phyloP scores from a whole-genome alignment of 2,888 invertebrate genomes.

The Drosophila robusta region DNA sequence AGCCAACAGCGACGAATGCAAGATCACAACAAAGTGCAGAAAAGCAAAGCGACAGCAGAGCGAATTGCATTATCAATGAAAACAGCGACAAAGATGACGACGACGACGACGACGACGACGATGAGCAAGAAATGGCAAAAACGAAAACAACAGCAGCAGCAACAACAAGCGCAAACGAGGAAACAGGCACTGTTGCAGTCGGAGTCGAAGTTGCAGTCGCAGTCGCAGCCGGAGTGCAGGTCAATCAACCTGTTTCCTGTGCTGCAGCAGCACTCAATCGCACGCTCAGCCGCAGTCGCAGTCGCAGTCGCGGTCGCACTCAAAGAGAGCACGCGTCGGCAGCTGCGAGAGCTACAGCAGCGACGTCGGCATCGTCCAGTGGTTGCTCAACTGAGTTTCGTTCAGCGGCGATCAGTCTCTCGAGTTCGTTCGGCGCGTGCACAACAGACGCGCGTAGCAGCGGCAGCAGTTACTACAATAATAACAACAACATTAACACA shows the following conservation, averaged over 20 bases:
- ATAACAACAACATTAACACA: conserved; percentile 44
- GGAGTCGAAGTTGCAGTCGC: conserved; percentile 3
- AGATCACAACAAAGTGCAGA: conserved; percentile 81
- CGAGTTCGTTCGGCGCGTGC: conserved; percentile 79
- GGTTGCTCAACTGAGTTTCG: conserved; percentile 29
- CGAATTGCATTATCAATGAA: conserved; percentile 78
- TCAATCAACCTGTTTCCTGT: conserved; percentile 83
- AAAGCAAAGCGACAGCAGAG: conserved; percentile 49
- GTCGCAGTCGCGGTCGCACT: conserved; percentile 24
- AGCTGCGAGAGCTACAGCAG: conserved; percentile 14
- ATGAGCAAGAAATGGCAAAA: conserved; percentile 41
- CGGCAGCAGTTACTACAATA: conserved; percentile 17
- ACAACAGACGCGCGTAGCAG: conserved; percentile 43
- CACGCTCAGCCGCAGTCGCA: conserved; percentile 23
- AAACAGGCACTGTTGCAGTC: conserved; percentile 43
- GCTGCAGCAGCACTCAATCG: conserved; percentile 37
- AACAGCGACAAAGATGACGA: conserved; percentile 36
- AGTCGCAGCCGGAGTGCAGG: conserved; percentile 66
- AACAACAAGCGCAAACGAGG: conserved; percentile 44
- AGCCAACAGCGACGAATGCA: conserved; percentile 58
- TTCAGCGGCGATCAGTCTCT: conserved; percentile 77
- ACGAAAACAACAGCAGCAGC: conserved; percentile 25
- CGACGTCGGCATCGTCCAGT: conserved; percentile 18
- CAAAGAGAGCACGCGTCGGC: conserved; percentile 16
- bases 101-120: conserved; percentile 14